phyloP scores from a whole-genome alignment of 2,797 vertebrate species.

The Capromys pilorides region DNA sequence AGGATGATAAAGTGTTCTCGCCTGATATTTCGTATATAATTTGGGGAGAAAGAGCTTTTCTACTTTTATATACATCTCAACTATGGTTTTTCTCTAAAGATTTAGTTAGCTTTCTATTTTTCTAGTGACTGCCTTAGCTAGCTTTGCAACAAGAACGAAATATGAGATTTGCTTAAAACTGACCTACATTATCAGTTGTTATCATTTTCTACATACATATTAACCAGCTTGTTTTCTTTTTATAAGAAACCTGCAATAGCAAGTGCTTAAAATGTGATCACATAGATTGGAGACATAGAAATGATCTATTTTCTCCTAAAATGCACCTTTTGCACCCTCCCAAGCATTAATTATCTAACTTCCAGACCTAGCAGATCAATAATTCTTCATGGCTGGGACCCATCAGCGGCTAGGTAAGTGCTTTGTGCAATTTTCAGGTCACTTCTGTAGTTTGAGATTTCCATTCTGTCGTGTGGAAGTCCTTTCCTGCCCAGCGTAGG shows the following conservation, averaged over 20 bases:
- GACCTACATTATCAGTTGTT: slow-evolving; percentile 75
- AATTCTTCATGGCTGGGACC: slow-evolving; percentile 78
- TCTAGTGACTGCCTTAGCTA: slow-evolving; percentile 52
- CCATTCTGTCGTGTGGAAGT: slow-evolving; percentile 74
- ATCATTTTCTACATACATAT: slow-evolving; percentile 80
- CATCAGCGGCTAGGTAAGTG: slow-evolving; percentile 70
- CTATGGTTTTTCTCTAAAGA: slow-evolving; percentile 57
- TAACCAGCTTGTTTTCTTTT: slow-evolving; percentile 70
- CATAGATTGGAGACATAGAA: slow-evolving; percentile 65
- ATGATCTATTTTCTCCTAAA: slow-evolving; percentile 69
- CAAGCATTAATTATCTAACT: slow-evolving; percentile 82
- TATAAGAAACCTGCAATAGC: slow-evolving; percentile 68
- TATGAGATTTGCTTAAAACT: slow-evolving; percentile 74
- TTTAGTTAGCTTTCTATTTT: slow-evolving; percentile 61
- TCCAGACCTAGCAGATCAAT: slow-evolving; percentile 76
- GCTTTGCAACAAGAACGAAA: slow-evolving; percentile 62
- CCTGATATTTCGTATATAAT: slow-evolving; percentile 37
- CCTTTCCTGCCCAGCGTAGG: slow-evolving; percentile 74
- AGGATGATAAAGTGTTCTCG: neutral
- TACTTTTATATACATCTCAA: slow-evolving; percentile 54
- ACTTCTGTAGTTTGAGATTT: slow-evolving; percentile 79
- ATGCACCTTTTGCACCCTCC: slow-evolving; percentile 63
- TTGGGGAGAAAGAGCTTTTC: neutral
- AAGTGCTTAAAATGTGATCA: slow-evolving; percentile 77
- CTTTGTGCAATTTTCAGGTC: slow-evolving; percentile 81